Base-by-base conservation (phyloP, 2,113 vertebrate genomes). In the Percopsis transmontana region DNA sequence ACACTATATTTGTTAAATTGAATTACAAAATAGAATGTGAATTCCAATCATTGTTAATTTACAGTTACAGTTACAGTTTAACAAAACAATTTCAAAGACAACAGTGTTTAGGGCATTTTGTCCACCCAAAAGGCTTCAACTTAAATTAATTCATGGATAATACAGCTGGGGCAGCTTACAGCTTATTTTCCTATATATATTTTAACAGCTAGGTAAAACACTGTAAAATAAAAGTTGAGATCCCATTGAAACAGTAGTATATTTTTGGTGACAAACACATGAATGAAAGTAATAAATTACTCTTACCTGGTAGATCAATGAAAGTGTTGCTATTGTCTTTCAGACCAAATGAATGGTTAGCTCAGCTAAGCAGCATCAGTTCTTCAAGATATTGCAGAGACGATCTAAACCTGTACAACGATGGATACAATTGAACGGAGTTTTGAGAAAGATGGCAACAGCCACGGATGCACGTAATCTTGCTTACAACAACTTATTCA, bases 281-380 rank as follows among this genome's bases (percentile, higher is more conserved):
- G 13, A 19, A 58, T 15, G 3, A 21, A 7, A 58, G 12, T 19
- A n/a, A 52, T 8, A 9, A 11, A 21, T 11, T 0, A 51, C 8
- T 58, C 70, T 79, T 77, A 87, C 85, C 82, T 72, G 19, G 2
- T 42, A 33, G 70, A 12, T 48, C 24, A 12, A 44, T 18, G 53
- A 52, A 62, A 72, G 45, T 45, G 70, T 19, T 45, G 70, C 0
- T 59, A 60, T 61, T 64, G 44, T 74, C 44, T 76, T 12, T 50
- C 47, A 3, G 19, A 51, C 51, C 51, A 74, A 73, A 20, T 57
- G 58, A 72, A 56, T 50, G 75, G 82, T 81, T 85, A 85, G 85
- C 85, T 85, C 80, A 78, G 66, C 45, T 44, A 2, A 68, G 81
- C 62, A 81, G 62, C 73, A 57, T 52, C 73, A 27, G 64, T 33